phyloP scores from a whole-genome alignment of 2,113 vertebrate species.

The Megaleporinus macrocephalus region DNA sequence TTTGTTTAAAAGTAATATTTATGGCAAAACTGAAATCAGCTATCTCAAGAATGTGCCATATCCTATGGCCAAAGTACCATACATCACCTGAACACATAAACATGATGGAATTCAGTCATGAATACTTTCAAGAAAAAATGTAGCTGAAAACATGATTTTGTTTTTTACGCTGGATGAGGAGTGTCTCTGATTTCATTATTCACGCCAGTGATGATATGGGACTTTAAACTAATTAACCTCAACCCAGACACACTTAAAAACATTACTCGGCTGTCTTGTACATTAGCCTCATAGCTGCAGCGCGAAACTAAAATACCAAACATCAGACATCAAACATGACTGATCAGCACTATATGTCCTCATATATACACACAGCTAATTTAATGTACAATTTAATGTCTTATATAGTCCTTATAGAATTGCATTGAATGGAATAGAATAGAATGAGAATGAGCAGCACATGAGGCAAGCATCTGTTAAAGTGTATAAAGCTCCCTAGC shows the following conservation, averaged over 20 bases:
- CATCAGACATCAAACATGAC: no score
- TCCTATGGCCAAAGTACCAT: constrained; percentile 2
- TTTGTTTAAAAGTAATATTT: constrained; percentile 60
- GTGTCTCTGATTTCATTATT: background rate
- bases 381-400: no score
- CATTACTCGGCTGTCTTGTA: background rate
- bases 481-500: no score
- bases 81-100: background rate
- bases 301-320: no score
- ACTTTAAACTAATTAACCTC: background rate
- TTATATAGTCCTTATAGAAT: no score
- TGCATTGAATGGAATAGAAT: no score
- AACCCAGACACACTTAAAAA: background rate
- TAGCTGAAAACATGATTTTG: background rate
- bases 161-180: background rate
- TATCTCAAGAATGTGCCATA: constrained; percentile 23
- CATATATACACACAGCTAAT: no score
- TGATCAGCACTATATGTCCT: no score
- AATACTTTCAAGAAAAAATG: background rate
- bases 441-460: no score
- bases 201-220: background rate
- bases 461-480: no score
- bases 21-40: background rate
- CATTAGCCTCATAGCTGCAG: no score
- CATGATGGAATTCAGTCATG: background rate